These are phyloP conservation scores for Catagonus wagneri DNA, from an alignment of 2,113 vertebrate genomes.

Conservation along the genomic window DNA sequence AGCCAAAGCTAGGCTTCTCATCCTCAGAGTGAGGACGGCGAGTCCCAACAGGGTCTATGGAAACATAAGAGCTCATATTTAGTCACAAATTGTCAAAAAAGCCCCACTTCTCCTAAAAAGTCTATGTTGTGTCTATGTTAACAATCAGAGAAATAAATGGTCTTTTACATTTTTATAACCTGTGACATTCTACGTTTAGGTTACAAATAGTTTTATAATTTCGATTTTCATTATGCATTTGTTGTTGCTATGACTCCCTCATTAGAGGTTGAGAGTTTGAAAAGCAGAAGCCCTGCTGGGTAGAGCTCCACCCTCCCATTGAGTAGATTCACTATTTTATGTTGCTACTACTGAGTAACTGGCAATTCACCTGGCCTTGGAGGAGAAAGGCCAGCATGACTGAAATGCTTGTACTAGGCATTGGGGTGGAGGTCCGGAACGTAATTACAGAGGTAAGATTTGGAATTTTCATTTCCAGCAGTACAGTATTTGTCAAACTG, in stretches of 20 bases:
- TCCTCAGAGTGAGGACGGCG: background rate
- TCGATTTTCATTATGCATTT: background rate
- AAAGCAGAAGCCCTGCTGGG: background rate
- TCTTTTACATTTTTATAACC: background rate
- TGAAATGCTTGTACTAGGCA: background rate
- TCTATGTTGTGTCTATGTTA: background rate
- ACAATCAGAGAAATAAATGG: background rate
- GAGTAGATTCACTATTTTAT: background rate
- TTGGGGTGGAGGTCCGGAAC: background rate
- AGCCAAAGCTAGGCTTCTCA: background rate
- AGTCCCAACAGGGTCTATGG: background rate
- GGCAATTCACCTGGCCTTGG: background rate
- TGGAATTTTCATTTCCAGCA: background rate
- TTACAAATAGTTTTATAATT: background rate
- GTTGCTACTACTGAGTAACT: background rate
- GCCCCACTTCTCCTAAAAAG: background rate
- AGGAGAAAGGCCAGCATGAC: background rate
- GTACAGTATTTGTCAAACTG: background rate
- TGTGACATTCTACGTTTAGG: background rate
- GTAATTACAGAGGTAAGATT: background rate
- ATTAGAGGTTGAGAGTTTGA: background rate
- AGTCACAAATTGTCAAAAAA: background rate
- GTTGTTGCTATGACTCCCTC: background rate
- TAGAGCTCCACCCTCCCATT: background rate
- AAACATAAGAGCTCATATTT: background rate